A percentile compares a stretch with the other conserved stretches of the same genome.
phyloP scores from a whole-genome alignment of 2,113 vertebrate species.

The Anser cygnoides region DNA sequence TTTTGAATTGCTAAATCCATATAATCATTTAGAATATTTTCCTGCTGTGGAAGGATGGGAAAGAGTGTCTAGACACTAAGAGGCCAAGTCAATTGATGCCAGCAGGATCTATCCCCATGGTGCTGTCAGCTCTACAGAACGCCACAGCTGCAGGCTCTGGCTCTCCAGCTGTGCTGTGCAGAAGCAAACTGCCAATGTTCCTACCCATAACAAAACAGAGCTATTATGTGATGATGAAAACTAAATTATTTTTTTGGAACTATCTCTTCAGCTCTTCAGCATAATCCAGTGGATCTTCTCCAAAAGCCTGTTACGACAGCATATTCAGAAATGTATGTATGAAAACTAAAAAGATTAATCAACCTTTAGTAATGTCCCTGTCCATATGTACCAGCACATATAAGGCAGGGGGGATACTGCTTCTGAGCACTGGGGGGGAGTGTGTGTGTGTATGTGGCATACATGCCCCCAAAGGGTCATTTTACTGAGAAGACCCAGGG shows the following conservation, averaged over 20 bases:
- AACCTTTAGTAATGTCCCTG: not conserved
- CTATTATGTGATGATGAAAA: not conserved
- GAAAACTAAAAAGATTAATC: not conserved
- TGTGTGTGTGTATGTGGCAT: not conserved
- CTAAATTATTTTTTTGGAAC: not conserved
- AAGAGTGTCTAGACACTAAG: not conserved
- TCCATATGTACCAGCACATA: rapidly evolving
- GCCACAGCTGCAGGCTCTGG: not conserved
- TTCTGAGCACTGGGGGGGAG: not conserved
- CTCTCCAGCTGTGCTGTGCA: constrained; percentile 19
- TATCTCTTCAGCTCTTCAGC: not conserved
- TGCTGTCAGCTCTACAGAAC: not conserved
- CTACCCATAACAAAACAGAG: not conserved
- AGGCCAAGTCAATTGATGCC: not conserved
- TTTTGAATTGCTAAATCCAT: constrained; percentile 32
- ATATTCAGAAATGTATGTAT: not conserved
- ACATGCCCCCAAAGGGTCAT: not conserved
- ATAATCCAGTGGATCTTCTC: not conserved
- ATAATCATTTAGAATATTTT: not conserved
- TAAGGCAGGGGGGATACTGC: not conserved
- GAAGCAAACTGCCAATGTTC: not conserved
- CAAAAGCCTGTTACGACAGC: not conserved
- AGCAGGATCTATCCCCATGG: not conserved
- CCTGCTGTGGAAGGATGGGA: constrained; percentile 23
- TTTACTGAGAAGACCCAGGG: not conserved